Conservation (phyloP, 1,140 invertebrate species). For the Lepidurus packardi region DNA sequence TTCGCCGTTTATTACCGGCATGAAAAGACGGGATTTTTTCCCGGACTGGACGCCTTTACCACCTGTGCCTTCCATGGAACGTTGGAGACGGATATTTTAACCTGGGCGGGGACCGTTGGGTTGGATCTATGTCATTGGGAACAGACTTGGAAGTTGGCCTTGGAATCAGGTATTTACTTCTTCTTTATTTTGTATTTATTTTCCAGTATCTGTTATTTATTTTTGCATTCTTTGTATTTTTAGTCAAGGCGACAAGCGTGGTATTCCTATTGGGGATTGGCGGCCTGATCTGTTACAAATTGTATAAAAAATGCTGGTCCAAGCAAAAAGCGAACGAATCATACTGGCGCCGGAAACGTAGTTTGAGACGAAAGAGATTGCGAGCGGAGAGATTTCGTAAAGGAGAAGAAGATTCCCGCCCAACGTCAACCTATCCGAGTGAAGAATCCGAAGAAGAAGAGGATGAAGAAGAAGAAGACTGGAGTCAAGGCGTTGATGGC, state of each 20-base stretch:
- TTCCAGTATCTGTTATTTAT: neutral
- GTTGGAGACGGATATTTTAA: constrained; percentile 38
- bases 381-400: neutral
- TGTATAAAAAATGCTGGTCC: constrained; percentile 35
- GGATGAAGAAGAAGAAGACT: constrained; percentile 1
- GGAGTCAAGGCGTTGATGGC: neutral
- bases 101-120: constrained; percentile 38
- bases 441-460: neutral
- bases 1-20: constrained; percentile 39
- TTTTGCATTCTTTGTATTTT: constrained; percentile 33
- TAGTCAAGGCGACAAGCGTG: constrained; percentile 42
- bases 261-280: constrained; percentile 43
- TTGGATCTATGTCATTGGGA: constrained; percentile 39
- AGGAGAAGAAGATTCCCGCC: neutral
- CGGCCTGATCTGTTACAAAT: constrained; percentile 42
- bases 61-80: constrained; percentile 35
- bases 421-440: neutral
- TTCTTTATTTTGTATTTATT: constrained; percentile 20
- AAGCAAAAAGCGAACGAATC: neutral
- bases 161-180: constrained; percentile 38
- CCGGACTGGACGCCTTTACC: constrained; percentile 29
- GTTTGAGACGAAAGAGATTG: neutral
- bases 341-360: neutral
- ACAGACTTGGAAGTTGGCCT: constrained; percentile 37
- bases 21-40: constrained; percentile 34